A percentile compares a stretch with the other conserved stretches of the same genome.
Evolutionary conservation across 2,797 vertebrate genomes (phyloP).

Genomic region (Crocodylus rhombifer): DNA sequence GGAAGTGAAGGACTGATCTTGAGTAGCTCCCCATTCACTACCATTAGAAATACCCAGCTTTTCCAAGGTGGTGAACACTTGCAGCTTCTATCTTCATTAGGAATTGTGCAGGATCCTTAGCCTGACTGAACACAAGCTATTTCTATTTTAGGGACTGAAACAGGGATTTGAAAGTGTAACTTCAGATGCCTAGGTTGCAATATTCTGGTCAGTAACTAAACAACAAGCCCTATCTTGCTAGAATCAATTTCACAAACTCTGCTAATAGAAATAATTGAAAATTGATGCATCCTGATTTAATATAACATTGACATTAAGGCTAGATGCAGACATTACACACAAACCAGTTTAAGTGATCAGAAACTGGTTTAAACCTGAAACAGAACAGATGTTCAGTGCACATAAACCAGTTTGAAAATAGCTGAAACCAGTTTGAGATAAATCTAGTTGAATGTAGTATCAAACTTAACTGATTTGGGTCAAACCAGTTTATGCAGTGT

Average conservation of each 20-base stretch:
- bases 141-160: neutral
- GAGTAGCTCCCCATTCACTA: neutral
- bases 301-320: too few relatives aligned
- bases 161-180: conserved; percentile 14
- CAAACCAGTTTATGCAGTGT: too few relatives aligned
- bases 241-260: neutral
- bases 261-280: neutral
- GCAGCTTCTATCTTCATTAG: neutral
- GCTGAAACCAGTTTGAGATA: too few relatives aligned
- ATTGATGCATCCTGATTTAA: conserved; percentile 3
- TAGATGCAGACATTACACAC: too few relatives aligned
- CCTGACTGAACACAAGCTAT: neutral
- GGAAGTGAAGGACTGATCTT: neutral
- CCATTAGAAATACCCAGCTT: neutral
- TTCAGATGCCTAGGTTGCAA: neutral
- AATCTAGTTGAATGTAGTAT: too few relatives aligned
- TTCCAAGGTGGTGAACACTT: neutral
- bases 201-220: neutral
- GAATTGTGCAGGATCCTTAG: neutral
- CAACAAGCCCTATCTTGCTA: conserved; percentile 24
- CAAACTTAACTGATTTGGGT: too few relatives aligned
- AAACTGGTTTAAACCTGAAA: too few relatives aligned
- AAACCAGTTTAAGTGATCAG: too few relatives aligned
- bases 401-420: too few relatives aligned
- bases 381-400: too few relatives aligned